Evolutionary conservation across 2,797 vertebrate species (phyloP).

Genomic region (Remorina albescens): DNA sequence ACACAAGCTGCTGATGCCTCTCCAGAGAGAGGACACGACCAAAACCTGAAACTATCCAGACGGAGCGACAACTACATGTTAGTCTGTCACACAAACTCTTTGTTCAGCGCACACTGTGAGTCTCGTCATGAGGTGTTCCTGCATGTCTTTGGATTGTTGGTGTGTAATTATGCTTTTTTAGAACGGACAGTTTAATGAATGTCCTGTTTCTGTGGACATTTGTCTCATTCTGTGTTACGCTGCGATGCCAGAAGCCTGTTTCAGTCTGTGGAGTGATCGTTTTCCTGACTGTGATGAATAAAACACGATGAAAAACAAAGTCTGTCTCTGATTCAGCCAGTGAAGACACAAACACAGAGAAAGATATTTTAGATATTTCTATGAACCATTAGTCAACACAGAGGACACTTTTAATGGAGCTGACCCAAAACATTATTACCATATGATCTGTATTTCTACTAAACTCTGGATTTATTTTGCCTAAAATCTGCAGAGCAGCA

Average conservation of each 20-base stretch:
- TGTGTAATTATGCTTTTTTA: constrained; percentile 33
- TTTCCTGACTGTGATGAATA: constrained; percentile 43
- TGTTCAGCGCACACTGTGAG: neutral
- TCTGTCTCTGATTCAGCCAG: neutral
- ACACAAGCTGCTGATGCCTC: constrained; percentile 77
- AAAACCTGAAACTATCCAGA: constrained; percentile 38
- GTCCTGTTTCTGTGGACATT: constrained; percentile 22
- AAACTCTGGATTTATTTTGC: no score
- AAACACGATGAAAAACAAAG: constrained; percentile 4
- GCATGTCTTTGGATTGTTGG: constrained; percentile 56
- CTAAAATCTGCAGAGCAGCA: no score
- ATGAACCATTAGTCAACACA: no score
- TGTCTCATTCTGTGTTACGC: constrained; percentile 47
- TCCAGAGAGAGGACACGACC: constrained; percentile 46
- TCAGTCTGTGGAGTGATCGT: constrained; percentile 45
- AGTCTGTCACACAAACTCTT: constrained; percentile 29
- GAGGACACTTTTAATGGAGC: no score
- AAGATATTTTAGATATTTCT: no score
- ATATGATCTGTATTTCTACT: no score
- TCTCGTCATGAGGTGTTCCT: constrained; percentile 22
- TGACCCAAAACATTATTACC: no score
- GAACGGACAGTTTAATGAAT: constrained; percentile 37
- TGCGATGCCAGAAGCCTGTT: constrained; percentile 25
- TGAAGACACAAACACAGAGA: no score
- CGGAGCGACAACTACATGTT: no score